Percentiles rank a stretch among this genome's conserved stretches.
These are phyloP conservation scores for Progne subis DNA, from an alignment of 2,113 vertebrate genomes.

Conservation along the genomic window DNA sequence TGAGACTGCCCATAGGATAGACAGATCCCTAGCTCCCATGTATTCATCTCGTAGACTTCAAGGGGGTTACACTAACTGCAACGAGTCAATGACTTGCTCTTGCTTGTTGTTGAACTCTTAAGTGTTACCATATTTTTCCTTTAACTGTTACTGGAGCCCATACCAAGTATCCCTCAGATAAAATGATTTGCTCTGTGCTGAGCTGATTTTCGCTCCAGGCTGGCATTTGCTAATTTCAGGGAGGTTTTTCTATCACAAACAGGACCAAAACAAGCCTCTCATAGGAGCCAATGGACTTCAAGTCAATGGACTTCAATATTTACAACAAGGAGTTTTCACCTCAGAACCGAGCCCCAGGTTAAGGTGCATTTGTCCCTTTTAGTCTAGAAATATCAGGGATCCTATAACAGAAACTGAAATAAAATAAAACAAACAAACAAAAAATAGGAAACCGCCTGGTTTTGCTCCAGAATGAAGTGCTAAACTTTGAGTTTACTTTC, in stretches of 20 bases:
- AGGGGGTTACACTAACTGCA: not conserved
- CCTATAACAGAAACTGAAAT: not conserved
- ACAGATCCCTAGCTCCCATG: not conserved
- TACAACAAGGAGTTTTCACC: not conserved
- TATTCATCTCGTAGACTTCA: not conserved
- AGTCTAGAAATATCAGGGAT: not conserved
- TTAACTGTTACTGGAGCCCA: not conserved
- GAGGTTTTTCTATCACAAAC: not conserved
- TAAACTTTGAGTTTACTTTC: not conserved
- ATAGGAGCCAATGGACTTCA: not conserved
- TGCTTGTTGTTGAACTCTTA: conserved; percentile 41
- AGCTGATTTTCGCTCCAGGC: conserved; percentile 3
- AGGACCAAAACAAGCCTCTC: not conserved
- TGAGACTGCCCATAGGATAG: conserved; percentile 7
- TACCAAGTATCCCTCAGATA: not conserved
- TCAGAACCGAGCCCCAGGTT: not conserved
- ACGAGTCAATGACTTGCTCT: not conserved
- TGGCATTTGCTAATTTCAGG: not conserved
- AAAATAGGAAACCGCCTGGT: not conserved
- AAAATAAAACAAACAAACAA: not conserved
- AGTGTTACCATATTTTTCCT: conserved; percentile 40
- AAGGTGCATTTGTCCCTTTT: not conserved
- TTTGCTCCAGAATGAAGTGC: not conserved
- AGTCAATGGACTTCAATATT: not conserved
- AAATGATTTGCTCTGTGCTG: not conserved